phyloP scores from a whole-genome alignment of 2,888 invertebrate species.

The Suillia variegata region DNA sequence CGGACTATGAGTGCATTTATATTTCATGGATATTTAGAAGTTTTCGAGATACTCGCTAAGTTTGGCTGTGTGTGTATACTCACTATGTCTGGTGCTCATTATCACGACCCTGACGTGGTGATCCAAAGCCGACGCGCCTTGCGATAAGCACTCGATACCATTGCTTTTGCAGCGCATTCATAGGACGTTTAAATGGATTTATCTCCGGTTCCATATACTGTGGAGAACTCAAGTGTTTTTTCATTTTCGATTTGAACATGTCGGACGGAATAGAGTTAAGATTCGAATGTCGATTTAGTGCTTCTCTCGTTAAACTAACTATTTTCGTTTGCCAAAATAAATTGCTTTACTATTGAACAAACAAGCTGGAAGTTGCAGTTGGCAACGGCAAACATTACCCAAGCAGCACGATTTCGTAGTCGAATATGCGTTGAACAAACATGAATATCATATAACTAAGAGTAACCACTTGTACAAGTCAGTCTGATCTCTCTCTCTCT shows the following conservation, averaged over 20 bases:
- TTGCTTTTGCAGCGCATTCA: constrained; percentile 58
- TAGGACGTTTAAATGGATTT: constrained; percentile 59
- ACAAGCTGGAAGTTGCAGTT: not conserved
- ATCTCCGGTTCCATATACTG: constrained; percentile 23
- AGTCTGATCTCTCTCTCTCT: constrained; percentile 13
- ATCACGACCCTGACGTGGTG: constrained; percentile 36
- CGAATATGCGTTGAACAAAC: constrained; percentile 5
- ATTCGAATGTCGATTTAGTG: not conserved
- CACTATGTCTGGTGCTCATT: constrained; percentile 49
- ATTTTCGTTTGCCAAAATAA: not conserved
- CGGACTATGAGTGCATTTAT: too few relatives aligned
- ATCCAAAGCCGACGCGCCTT: constrained; percentile 49
- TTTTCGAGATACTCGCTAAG: not conserved
- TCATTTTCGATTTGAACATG: not conserved
- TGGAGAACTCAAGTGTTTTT: constrained; percentile 2
- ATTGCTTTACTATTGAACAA: not conserved
- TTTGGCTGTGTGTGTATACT: constrained; percentile 37
- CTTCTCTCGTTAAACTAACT: too few relatives aligned
- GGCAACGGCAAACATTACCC: not conserved
- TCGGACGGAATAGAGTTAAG: not conserved
- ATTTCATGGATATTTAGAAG: too few relatives aligned
- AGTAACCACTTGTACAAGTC: too few relatives aligned
- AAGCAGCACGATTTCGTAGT: not conserved
- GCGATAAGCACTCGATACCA: constrained; percentile 58
- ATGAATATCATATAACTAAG: constrained; percentile 24